phyloP scores from a whole-genome alignment of 2,888 invertebrate species.

The Chromoteleia sp. region DNA sequence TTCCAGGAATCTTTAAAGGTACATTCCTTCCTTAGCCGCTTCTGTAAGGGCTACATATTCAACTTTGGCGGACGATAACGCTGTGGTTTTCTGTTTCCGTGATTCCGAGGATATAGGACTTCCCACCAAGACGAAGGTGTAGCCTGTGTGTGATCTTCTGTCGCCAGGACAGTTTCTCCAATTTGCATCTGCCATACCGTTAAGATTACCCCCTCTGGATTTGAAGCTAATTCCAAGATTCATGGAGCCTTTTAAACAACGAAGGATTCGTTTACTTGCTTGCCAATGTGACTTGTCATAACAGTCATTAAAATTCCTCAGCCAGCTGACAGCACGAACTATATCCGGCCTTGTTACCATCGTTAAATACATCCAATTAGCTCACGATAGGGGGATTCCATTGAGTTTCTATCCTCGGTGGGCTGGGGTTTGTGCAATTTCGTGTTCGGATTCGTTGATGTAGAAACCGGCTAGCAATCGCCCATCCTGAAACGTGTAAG shows the following conservation, averaged over 20 bases:
- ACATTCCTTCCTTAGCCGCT: not conserved
- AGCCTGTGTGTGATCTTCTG: slow-evolving; percentile 18
- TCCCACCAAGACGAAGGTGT: not conserved
- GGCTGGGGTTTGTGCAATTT: no score
- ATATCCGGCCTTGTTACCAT: slow-evolving; percentile 14
- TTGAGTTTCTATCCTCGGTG: no score
- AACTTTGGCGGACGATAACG: not conserved
- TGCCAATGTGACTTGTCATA: slow-evolving; percentile 1
- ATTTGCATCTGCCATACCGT: slow-evolving; percentile 2
- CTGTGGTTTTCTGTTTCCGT: not conserved
- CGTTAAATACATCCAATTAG: slow-evolving; percentile 3
- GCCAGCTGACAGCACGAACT: not conserved
- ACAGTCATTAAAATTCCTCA: slow-evolving; percentile 7
- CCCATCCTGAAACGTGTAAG: slow-evolving; percentile 13
- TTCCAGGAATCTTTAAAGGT: not conserved
- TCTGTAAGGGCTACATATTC: slow-evolving; percentile 1
- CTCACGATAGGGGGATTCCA: not conserved
- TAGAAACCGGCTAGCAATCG: slow-evolving; percentile 17
- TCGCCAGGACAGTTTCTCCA: not conserved
- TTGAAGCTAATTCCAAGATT: not conserved
- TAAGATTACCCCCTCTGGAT: not conserved
- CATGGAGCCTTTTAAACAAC: not conserved
- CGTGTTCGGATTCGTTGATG: not conserved
- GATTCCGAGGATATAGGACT: slow-evolving; percentile 3
- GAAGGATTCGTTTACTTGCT: slow-evolving; percentile 7